Base-by-base conservation (phyloP, 1,140 invertebrate species). In the Leucophenga varia region DNA sequence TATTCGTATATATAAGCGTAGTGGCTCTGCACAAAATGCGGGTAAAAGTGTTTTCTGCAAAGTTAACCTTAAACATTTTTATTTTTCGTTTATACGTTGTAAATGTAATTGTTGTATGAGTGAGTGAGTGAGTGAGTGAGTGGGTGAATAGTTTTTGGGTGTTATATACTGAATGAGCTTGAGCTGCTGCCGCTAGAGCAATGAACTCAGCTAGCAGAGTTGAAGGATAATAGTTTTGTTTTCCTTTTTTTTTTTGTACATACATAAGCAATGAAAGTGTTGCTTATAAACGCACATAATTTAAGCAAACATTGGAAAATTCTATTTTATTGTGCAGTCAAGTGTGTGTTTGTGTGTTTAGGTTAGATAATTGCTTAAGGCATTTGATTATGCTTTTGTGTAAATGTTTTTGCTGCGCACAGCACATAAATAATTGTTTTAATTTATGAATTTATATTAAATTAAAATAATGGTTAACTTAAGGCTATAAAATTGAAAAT, bases 341-440 rank as follows among this genome's bases (percentile, higher is more conserved):
- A 14, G 31, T 34, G 8, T 34, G 31, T 51, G 39, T 44, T 16
- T 50, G 19, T 53, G 4, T 43, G 10, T 51, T 32, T 31, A 18
- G 46, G 46, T 54, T 28, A 28, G 16, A 41, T 39, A 43, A 21
- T 52, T 34, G 22, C 43, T 28, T 44, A 46, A 31, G 44, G 41
- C 44, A 54, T 57, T 57, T 64, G 57, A 50, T 37, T 36, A 61
- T 64, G 64, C 61, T 50, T 13, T 5, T 7, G 13, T 54, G 61
- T 54, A 57, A 64, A 64, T 64, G 64, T 64, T 64, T 60, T 38
- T n/a, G n/a, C n/a, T n/a, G n/a, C n/a, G n/a, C n/a, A n/a, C n/a
- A n/a, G n/a, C n/a, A n/a, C n/a, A n/a, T n/a, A n/a, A n/a, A n/a
- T n/a, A n/a, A n/a, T n/a, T n/a, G n/a, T n/a, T n/a, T n/a, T n/a